Conservation (phyloP, 2,888 invertebrate genomes). For the Nycteola revayana region DNA sequence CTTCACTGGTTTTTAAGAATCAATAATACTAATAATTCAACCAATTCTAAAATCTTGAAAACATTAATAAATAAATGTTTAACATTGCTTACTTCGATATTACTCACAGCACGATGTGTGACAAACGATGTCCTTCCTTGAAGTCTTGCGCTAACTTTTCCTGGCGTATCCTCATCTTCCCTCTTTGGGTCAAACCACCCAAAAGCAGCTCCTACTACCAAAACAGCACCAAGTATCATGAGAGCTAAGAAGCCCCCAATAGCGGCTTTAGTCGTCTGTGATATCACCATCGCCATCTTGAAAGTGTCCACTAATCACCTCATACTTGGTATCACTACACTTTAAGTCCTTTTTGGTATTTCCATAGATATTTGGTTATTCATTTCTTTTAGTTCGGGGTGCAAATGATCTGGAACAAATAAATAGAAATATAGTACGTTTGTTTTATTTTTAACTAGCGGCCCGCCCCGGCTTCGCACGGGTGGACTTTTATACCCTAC, state of each 20-base stretch:
- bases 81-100: constrained; percentile 3
- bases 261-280: constrained; percentile 74
- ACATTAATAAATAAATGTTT: too few species aligned
- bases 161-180: constrained; percentile 74
- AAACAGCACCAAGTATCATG: constrained; percentile 72
- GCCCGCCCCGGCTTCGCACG: too few species aligned
- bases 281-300: constrained; percentile 79
- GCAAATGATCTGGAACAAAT: not conserved
- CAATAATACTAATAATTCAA: too few species aligned
- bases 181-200: constrained; percentile 74
- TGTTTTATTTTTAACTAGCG: too few species aligned
- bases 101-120: constrained; percentile 74
- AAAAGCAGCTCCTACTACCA: constrained; percentile 71
- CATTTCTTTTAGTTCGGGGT: constrained; percentile 11
- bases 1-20: too few species aligned
- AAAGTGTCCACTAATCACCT: constrained; percentile 53
- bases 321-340: constrained; percentile 36
- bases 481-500: too few species aligned
- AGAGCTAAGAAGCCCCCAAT: constrained; percentile 71
- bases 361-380: constrained; percentile 5
- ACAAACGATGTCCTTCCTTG: constrained; percentile 74
- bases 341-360: constrained; percentile 19
- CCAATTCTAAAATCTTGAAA: too few species aligned
- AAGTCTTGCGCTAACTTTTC: constrained; percentile 69
- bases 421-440: too few species aligned